A percentile compares a stretch with the other conserved stretches of the same genome.
Evolutionary conservation across 1,140 invertebrate genomes (phyloP).

Genomic region (Telenomus remus): DNA sequence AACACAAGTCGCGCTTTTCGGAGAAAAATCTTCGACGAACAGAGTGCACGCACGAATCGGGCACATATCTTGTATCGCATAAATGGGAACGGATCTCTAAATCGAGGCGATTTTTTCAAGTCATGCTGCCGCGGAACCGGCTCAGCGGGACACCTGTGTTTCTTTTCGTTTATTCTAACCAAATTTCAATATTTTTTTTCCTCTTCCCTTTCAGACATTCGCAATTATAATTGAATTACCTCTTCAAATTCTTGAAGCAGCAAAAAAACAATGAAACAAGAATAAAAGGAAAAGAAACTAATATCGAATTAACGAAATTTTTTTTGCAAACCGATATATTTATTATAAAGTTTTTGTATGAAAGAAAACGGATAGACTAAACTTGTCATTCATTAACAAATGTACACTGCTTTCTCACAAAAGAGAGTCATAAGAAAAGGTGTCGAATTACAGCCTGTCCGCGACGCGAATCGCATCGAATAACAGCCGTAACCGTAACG

Average conservation of each 20-base stretch:
- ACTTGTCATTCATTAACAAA: slow-evolving; percentile 41
- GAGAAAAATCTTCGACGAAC: slow-evolving; percentile 54
- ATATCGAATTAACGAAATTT: too few relatives aligned
- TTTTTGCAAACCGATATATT: too few relatives aligned
- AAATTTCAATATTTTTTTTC: slow-evolving; percentile 49
- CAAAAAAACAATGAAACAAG: slow-evolving; percentile 1
- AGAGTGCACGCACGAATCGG: slow-evolving; percentile 42
- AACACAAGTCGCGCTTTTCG: slow-evolving; percentile 60
- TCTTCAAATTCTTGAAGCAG: too few relatives aligned
- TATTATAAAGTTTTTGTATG: too few relatives aligned
- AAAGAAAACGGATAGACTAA: background rate
- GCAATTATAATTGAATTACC: too few relatives aligned
- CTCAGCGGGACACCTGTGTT: slow-evolving; percentile 57
- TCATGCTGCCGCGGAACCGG: slow-evolving; percentile 53
- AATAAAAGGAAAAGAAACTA: too few relatives aligned
- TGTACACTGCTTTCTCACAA: slow-evolving; percentile 11
- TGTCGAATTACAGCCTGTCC: slow-evolving; percentile 29
- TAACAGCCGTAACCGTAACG: slow-evolving; percentile 57
- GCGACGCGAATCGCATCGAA: slow-evolving; percentile 28
- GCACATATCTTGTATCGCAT: slow-evolving; percentile 56
- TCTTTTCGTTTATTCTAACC: slow-evolving; percentile 54
- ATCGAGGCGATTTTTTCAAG: slow-evolving; percentile 62
- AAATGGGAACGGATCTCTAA: slow-evolving; percentile 60
- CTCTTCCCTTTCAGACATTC: too few relatives aligned
- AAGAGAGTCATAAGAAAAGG: slow-evolving; percentile 19